Percentiles rank a stretch among this genome's conserved stretches.
Conservation (phyloP, 2,888 invertebrate species). For the Linhomoeus sp. region DNA sequence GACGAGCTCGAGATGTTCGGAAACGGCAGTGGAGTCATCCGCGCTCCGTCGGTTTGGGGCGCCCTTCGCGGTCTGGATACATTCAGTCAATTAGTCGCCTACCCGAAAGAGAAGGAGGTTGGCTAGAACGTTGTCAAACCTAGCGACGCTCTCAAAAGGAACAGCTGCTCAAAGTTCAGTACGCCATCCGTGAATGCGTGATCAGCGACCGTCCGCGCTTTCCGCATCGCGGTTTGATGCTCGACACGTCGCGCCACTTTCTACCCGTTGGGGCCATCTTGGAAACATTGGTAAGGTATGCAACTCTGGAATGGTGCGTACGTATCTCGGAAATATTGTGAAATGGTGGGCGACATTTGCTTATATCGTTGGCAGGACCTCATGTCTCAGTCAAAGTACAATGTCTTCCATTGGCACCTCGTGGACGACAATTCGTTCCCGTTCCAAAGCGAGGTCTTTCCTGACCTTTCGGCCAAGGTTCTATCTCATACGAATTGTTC, state of each 20-base stretch:
- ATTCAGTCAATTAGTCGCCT: constrained; percentile 48
- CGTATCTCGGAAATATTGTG: no score
- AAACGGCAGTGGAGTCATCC: no score
- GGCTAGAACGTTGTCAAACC: no score
- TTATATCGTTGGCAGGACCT: constrained; percentile 57
- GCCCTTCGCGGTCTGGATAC: constrained; percentile 54
- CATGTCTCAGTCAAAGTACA: constrained; percentile 74
- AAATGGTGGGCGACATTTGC: no score
- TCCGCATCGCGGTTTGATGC: constrained; percentile 55
- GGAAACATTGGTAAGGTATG: constrained; percentile 39
- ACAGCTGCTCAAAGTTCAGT: no score
- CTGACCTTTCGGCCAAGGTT: constrained; percentile 45
- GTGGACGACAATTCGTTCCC: constrained; percentile 83
- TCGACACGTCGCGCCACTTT: constrained; percentile 73
- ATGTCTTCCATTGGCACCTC: constrained; percentile 87
- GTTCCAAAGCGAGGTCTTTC: constrained; percentile 54
- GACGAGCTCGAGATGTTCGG: no score
- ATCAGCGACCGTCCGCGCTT: constrained; percentile 59
- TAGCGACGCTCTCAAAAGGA: no score
- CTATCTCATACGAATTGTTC: no score
- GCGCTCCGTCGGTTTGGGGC: no score
- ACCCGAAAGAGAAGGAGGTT: no score
- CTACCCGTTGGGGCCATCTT: constrained; percentile 47
- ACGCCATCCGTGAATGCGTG: constrained; percentile 15
- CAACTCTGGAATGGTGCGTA: no score